These are phyloP conservation scores for Phenganax stokvisi DNA, from an alignment of 92 coral and sea anemone species.

Conservation along the genomic window DNA sequence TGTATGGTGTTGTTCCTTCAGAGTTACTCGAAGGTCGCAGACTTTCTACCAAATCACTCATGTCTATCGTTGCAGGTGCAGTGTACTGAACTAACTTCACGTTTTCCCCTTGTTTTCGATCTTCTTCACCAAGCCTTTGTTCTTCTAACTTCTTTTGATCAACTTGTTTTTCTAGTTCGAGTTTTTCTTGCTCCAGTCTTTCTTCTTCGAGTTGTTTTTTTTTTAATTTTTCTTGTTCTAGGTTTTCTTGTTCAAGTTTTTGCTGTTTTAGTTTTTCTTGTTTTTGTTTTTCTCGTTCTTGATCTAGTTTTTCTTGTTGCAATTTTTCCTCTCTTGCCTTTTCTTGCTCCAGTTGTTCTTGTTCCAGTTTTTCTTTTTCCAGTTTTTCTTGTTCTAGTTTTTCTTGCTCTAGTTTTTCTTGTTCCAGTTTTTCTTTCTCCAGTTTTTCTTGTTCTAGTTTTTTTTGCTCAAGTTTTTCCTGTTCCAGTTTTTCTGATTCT, in stretches of 20 bases:
- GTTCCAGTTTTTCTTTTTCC: constrained; percentile 4
- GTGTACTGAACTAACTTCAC: not conserved
- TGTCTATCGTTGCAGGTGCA: not conserved
- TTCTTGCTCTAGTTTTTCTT: not conserved
- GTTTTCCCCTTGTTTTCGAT: not conserved
- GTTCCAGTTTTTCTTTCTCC: not conserved
- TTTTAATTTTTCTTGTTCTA: not conserved
- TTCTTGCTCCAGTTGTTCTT: not conserved
- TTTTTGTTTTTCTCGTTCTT: not conserved
- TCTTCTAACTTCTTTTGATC: not conserved
- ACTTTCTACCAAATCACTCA: constrained; percentile 22
- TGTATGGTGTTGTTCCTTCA: not conserved
- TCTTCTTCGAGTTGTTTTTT: constrained; percentile 21
- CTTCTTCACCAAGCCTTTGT: not conserved
- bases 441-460: constrained; percentile 8
- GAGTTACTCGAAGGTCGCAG: not conserved
- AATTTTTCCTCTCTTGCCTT: not conserved
- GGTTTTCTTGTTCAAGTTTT: not conserved
- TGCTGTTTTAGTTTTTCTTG: not conserved
- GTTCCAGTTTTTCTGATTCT: not conserved
- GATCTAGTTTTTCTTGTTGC: not conserved
- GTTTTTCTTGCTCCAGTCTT: not conserved
- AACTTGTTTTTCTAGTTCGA: constrained; percentile 15
- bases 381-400: not conserved
- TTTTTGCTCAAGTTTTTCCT: not conserved